A percentile compares a stretch with the other conserved stretches of the same genome.
These are phyloP conservation scores for Epizoanthus illoricatus DNA, from an alignment of 92 coral and sea anemone species.

Conservation along the genomic window DNA sequence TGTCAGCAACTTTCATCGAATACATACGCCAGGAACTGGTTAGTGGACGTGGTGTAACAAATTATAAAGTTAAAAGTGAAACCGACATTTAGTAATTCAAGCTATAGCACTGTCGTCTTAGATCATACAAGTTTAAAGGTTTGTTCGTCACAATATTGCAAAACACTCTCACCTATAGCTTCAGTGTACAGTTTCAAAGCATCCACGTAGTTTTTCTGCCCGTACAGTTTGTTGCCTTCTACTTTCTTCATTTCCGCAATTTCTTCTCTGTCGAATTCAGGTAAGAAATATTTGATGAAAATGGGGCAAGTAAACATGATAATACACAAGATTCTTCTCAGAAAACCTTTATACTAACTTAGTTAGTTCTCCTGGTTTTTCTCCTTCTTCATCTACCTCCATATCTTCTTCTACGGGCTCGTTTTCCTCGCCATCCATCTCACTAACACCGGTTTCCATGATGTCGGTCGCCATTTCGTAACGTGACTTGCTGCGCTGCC, in stretches of 20 bases:
- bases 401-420: constrained; percentile 44
- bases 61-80: too few relatives aligned
- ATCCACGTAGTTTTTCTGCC: constrained; percentile 67
- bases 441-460: constrained; percentile 36
- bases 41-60: too few relatives aligned
- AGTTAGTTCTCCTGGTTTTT: constrained; percentile 22
- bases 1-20: too few relatives aligned
- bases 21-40: too few relatives aligned
- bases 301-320: background rate
- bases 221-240: constrained; percentile 90
- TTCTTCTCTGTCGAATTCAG: constrained; percentile 54
- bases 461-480: constrained; percentile 33
- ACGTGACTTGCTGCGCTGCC: constrained; percentile 23
- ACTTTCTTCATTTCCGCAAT: constrained; percentile 88
- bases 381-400: constrained; percentile 57
- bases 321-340: background rate
- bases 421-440: constrained; percentile 14
- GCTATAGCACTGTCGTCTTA: background rate
- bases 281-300: background rate
- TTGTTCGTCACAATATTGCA: background rate
- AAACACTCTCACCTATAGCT: constrained; percentile 80
- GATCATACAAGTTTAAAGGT: background rate
- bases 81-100: too few relatives aligned
- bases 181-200: constrained; percentile 82
- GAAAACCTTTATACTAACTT: constrained; percentile 39